Evolutionary conservation across 1,140 invertebrate species (phyloP), one percentile per base, ranked within the genome.

Genomic region (Lanistes nyassanus): DNA sequence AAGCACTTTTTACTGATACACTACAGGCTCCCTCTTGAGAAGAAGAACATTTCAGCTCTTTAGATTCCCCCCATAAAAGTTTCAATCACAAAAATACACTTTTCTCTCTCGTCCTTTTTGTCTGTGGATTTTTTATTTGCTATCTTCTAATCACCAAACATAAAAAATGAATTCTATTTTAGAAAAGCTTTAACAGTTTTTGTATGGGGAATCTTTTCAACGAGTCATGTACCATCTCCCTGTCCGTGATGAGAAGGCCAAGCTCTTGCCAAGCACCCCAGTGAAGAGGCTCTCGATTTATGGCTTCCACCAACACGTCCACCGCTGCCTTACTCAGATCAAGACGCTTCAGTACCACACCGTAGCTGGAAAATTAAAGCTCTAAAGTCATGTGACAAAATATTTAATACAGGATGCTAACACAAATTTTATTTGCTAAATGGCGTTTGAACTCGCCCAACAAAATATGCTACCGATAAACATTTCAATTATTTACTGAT

Each of bases 221-320:
- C n/a, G n/a, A n/a, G n/a, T 26, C 4, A 72, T 77, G 81, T 81
- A 92, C 90, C 82, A 87, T 90, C 80, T 91, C 94, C 86, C 93
- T 93, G 82, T 97, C 95, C 78, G 93, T 93, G 36, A 98, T 94
- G 0, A 98, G 89, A 3, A 93, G 92, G 7, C 95, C 93, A n/a
- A 99, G 87, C 89, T 99, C 97, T 42, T 96, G 90, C 96, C 97
- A 99, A 0, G 96, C 93, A 68, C 95, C 94, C 97, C 97, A 99
- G 75, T 97, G 92, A 80, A 95, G 92, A 19, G 97, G 96, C 79
- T 94, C 92, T 37, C 92, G 91, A 73, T 93, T 91, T 2, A 97
- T 92, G 34, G 96, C 92, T 83, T 95, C 93, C 23, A 95, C 90
- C 21, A 99, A 90, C 68, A 95, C 92, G 79, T 95, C 93, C 37